Base-by-base conservation (phyloP, 2,888 invertebrate species). In the Drosophila borealis region DNA sequence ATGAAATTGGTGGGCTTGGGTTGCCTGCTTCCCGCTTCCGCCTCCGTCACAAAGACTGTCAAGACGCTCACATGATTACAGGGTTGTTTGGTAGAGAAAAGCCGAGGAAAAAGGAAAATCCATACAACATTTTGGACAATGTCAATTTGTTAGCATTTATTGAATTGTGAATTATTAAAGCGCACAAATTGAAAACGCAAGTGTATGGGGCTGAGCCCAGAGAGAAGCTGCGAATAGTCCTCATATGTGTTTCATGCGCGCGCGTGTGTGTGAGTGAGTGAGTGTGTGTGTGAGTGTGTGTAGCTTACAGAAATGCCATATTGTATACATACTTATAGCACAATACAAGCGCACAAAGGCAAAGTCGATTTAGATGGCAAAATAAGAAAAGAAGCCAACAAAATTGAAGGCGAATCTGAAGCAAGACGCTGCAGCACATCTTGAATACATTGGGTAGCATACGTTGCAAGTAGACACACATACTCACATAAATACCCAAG, bases 81-180 rank as follows among this genome's bases (percentile, higher is more conserved):
- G 79, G 77, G 80, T 73, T 79, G 75, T 66, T 78, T 41, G 50
- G 33, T 19, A 62, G 57, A 39, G 51, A 64, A 78, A 64, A 64
- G 45, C 54, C 21, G 17, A 39, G 44, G 37, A 49, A 48, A 66
- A 66, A 57, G 63, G 57, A 76, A 79, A 79, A 80, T 76, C 80
- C 74, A 79, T 80, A 80, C 68, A 76, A 73, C 67, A 63, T 70
- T 82, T 88, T 79, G 89, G 88, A 88, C 88, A 88, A 89, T 88
- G 89, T 83, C 89, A 82, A 87, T 84, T 87, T 87, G 88, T 88
- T 89, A 88, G 88, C 88, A 88, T 89, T 89, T 89, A 89, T 90
- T 89, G 89, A 89, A 89, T 86, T 88, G 89, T 90, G 88, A 90
- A 89, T 89, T 90, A 89, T 89, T 89, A 89, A 89, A 88, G 89